phyloP scores from a whole-genome alignment of 1,140 invertebrate genomes.

The Hyphantria cunea region DNA sequence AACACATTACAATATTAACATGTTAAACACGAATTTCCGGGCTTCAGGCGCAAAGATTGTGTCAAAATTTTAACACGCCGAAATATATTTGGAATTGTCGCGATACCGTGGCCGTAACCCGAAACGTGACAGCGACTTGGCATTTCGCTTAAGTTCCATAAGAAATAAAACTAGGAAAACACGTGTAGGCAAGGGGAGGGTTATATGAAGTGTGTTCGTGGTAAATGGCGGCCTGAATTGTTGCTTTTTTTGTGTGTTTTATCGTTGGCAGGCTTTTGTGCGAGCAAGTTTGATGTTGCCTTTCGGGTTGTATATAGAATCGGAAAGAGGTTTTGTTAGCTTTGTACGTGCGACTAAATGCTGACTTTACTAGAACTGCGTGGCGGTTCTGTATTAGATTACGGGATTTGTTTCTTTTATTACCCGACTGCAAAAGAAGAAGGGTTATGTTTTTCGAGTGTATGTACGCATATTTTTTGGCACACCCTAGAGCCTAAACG shows the following conservation, averaged over 20 bases:
- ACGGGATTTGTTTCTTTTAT: no score
- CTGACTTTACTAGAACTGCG: no score
- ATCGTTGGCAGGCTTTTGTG: constrained; percentile 1
- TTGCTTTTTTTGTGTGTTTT: constrained; percentile 1
- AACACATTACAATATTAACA: neutral
- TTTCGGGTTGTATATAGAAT: neutral
- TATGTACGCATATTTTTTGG: no score
- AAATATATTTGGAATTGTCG: constrained; percentile 24
- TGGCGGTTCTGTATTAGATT: no score
- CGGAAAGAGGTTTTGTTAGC: neutral
- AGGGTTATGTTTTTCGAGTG: no score
- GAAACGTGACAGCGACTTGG: constrained; percentile 15
- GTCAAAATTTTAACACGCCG: constrained; percentile 22
- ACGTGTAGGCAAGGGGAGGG: constrained; percentile 1
- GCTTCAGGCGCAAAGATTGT: constrained; percentile 8
- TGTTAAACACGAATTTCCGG: constrained; percentile 14
- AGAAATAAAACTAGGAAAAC: constrained; percentile 26
- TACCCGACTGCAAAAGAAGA: no score
- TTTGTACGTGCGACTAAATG: neutral
- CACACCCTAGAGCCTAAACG: no score
- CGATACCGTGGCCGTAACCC: constrained; percentile 10
- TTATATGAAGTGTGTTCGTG: constrained; percentile 1
- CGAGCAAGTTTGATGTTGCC: neutral
- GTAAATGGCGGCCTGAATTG: constrained; percentile 9
- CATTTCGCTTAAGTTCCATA: constrained; percentile 17